Evolutionary conservation across 1,140 invertebrate species (phyloP).

Genomic region (Hylyphantes graminicola): DNA sequence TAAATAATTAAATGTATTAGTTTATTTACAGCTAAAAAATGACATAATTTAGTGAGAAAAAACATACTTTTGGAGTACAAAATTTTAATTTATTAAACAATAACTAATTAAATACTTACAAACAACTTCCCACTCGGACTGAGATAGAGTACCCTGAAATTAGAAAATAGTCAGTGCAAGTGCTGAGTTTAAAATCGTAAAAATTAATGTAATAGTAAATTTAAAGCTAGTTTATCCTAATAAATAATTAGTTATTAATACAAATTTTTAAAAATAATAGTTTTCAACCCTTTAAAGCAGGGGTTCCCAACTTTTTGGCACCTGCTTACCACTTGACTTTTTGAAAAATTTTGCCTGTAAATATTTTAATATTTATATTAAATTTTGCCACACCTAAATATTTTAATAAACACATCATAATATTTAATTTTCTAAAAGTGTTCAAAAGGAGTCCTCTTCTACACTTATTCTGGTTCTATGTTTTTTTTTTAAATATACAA

Average conservation of each 20-base stretch:
- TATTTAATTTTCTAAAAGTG: too few species aligned
- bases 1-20: not conserved
- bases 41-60: not conserved
- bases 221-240: not conserved
- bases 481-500: too few species aligned
- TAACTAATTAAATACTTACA: constrained; percentile 77
- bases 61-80: not conserved
- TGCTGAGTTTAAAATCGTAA: not conserved
- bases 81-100: not conserved
- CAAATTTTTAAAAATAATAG: not conserved
- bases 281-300: not conserved
- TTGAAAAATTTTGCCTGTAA: too few species aligned
- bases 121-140: constrained; percentile 92
- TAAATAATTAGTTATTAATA: not conserved
- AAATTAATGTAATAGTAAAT: not conserved
- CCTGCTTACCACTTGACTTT: too few species aligned
- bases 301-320: too few species aligned
- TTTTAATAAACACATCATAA: too few species aligned
- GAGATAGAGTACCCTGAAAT: constrained; percentile 79
- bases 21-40: not conserved
- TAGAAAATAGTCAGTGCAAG: constrained; percentile 27
- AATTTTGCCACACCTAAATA: too few species aligned
- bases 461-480: too few species aligned
- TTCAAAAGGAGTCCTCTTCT: too few species aligned
- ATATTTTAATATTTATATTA: too few species aligned